phyloP scores from a whole-genome alignment of 2,797 vertebrate species.

The Epinephelus coioides region DNA sequence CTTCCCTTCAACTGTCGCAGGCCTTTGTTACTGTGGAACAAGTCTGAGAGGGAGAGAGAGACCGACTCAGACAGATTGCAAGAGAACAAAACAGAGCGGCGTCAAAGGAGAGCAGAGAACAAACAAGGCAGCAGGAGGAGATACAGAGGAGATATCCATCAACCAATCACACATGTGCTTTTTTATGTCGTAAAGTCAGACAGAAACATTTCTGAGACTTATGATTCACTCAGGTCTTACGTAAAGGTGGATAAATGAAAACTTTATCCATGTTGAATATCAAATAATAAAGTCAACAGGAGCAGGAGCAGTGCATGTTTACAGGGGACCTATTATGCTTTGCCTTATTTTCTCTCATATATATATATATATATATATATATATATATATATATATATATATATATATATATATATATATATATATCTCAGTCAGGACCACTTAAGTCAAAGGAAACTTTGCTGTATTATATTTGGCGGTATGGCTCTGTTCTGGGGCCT shows the following conservation, averaged over 20 bases:
- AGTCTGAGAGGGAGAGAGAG: constrained; percentile 36
- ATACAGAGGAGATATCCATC: constrained; percentile 25
- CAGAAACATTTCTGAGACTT: constrained; percentile 2
- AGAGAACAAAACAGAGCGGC: constrained; percentile 29
- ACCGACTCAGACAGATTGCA: constrained; percentile 17
- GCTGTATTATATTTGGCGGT: too few species aligned
- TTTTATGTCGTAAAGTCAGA: not conserved
- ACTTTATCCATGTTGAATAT: not conserved
- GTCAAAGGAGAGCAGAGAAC: constrained; percentile 28
- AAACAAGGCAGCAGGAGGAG: constrained; percentile 47
- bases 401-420: too few species aligned
- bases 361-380: too few species aligned
- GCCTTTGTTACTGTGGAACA: constrained; percentile 54
- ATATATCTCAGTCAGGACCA: too few species aligned
- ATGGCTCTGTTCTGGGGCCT: too few species aligned
- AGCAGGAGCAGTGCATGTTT: too few species aligned
- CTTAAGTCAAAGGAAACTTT: too few species aligned
- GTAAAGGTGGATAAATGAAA: not conserved
- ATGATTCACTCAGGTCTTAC: not conserved
- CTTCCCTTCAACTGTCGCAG: constrained; percentile 50
- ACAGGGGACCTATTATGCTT: too few species aligned
- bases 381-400: too few species aligned
- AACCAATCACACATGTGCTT: not conserved
- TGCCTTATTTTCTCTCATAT: too few species aligned
- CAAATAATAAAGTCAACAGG: not conserved